These are phyloP conservation scores for Bombus picipes DNA, from an alignment of 1,140 invertebrate genomes.

Conservation along the genomic window DNA sequence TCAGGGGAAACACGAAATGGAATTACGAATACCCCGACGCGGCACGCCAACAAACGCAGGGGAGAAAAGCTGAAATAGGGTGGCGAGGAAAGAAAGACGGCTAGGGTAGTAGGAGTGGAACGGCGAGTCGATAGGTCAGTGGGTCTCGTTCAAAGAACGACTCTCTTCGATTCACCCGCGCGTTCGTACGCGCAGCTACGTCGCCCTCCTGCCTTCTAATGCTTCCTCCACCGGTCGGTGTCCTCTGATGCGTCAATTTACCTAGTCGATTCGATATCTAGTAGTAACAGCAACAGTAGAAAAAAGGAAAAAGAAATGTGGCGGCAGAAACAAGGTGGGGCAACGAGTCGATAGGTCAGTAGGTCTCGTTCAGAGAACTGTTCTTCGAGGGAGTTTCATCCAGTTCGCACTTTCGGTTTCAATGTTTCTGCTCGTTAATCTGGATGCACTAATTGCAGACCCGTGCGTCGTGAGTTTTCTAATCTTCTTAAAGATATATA, in stretches of 20 bases:
- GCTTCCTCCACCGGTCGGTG: slow-evolving; percentile 46
- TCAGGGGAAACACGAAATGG: slow-evolving; percentile 3
- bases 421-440: slow-evolving; percentile 44
- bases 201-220: slow-evolving; percentile 6
- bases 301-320: background rate
- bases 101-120: slow-evolving; percentile 43
- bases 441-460: slow-evolving; percentile 1
- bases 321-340: background rate
- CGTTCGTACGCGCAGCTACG: slow-evolving; percentile 60
- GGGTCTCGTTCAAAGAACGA: slow-evolving; percentile 77
- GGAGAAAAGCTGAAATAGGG: slow-evolving; percentile 25
- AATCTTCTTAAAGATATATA: background rate
- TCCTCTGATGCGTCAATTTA: slow-evolving; percentile 40
- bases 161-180: slow-evolving; percentile 65
- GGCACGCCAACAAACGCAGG: slow-evolving; percentile 31
- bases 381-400: slow-evolving; percentile 37
- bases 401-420: slow-evolving; percentile 54
- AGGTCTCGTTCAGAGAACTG: slow-evolving; percentile 72
- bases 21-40: slow-evolving; percentile 11
- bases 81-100: slow-evolving; percentile 9
- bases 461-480: background rate
- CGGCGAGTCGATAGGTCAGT: slow-evolving; percentile 82
- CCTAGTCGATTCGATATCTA: background rate
- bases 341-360: slow-evolving; percentile 77
- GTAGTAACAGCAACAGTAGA: background rate